Evolutionary conservation across 1,140 invertebrate genomes (phyloP), one percentile per base, ranked within the genome.

Genomic region (Rhyacophila brunnea): DNA sequence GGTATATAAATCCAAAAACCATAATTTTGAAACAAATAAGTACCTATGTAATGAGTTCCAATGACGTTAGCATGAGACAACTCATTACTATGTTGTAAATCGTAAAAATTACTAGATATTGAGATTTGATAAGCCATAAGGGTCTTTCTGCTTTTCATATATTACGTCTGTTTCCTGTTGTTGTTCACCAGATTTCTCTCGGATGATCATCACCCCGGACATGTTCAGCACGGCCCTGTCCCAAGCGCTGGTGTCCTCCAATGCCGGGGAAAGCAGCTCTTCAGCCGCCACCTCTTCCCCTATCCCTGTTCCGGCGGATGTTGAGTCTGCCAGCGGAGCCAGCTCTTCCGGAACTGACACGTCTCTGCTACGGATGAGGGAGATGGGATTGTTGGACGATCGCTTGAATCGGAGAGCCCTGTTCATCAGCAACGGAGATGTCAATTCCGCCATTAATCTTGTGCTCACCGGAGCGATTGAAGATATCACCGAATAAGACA

Each of bases 221-320:
- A 77, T 76, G 74, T 75, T 79, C 62, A 75, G 70, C 43, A 72
- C 74, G n/a, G 76, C 75, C 0, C 70, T 79, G 32, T 67, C 71
- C 0, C 71, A 75, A 20, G 74, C 71, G 4, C 69, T 75, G n/a
- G 40, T 18, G 5, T 42, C 50, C 2, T 11, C 54, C 15, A 36
- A 20, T 9, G 44, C n/a, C 18, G 35, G 32, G 2, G 50, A 58
- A 17, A 13, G 48, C 1, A 45, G 54, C 3, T 13, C 62, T 13
- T 54, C 56, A 5, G 20, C 48, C 5, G 40, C 60, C 15, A 42
- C 1, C 11, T 5, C 3, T 40, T 44, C 48, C 7, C n/a, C 42
- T 14, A 34, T 4, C 5, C 32, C n/a, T 36, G 14, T 23, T 2
- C 43, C 53, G 23, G 7, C 49, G 3, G 15, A 23, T 10, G 3